phyloP scores from a whole-genome alignment of 2,113 vertebrate species.

The Desmodus rotundus region DNA sequence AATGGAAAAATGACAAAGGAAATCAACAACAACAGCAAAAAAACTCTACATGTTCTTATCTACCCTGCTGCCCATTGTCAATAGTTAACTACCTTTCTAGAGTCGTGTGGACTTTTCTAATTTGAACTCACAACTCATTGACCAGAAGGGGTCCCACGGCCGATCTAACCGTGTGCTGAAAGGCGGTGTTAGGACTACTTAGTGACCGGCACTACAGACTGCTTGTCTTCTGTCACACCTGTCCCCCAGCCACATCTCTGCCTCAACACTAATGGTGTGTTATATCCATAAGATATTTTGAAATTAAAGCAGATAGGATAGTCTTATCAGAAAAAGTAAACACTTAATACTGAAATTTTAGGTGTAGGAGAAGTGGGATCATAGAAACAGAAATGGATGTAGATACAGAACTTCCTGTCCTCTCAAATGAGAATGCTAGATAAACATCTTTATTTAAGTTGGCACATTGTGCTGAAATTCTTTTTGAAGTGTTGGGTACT shows the following conservation, averaged over 20 bases:
- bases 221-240: background rate
- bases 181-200: background rate
- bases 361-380: background rate
- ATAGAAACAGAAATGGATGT: background rate
- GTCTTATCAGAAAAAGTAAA: background rate
- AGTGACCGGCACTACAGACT: no score
- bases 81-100: background rate
- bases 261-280: background rate
- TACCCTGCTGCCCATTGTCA: background rate
- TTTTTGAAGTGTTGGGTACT: background rate
- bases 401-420: background rate
- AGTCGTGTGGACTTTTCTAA: background rate
- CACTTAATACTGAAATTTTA: background rate
- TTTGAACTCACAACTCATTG: background rate
- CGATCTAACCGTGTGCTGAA: background rate
- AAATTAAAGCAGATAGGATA: background rate
- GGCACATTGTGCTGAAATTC: background rate
- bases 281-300: background rate
- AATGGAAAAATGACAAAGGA: background rate
- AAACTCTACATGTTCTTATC: background rate
- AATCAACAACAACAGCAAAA: background rate
- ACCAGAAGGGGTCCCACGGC: background rate
- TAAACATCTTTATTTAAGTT: background rate
- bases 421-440: background rate
- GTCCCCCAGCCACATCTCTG: background rate